Evolutionary conservation across 2,797 vertebrate genomes (phyloP).

Genomic region (Amphiprion clarkii): DNA sequence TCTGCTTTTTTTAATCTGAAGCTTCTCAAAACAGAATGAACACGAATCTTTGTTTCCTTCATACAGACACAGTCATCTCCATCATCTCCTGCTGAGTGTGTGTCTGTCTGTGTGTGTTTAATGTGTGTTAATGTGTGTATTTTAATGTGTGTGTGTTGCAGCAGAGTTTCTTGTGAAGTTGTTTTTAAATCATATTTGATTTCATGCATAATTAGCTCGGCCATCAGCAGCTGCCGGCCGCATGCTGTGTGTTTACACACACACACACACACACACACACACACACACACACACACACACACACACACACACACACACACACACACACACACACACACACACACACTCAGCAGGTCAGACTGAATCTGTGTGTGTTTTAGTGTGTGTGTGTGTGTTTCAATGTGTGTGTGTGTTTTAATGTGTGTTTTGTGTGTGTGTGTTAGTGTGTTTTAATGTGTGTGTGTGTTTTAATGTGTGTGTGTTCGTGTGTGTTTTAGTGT

Average conservation of each 20-base stretch:
- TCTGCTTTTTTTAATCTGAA: too few species aligned
- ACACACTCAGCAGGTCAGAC: slow-evolving; percentile 14
- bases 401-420: too few species aligned
- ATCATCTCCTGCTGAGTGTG: slow-evolving; percentile 44
- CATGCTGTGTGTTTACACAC: slow-evolving; percentile 53
- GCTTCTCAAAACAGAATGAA: too few species aligned
- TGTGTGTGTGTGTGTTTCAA: too few species aligned
- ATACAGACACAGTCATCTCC: slow-evolving; percentile 16
- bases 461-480: too few species aligned
- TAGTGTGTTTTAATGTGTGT: too few species aligned
- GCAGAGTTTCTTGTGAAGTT: slow-evolving; percentile 70
- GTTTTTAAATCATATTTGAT: slow-evolving; percentile 85
- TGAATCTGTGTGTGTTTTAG: too few species aligned
- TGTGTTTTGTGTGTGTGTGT: too few species aligned
- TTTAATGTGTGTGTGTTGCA: not conserved
- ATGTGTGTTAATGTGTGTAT: too few species aligned
- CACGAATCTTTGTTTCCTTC: too few species aligned
- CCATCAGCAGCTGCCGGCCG: slow-evolving; percentile 71
- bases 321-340: not conserved
- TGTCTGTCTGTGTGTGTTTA: slow-evolving; percentile 13
- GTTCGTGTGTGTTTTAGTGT: too few species aligned
- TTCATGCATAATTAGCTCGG: slow-evolving; percentile 87
- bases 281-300: slow-evolving; percentile 17
- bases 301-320: slow-evolving; percentile 13
- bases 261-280: slow-evolving; percentile 20